phyloP scores from a whole-genome alignment of 23 tunicate genomes.

The Halocynthia roretzi region DNA sequence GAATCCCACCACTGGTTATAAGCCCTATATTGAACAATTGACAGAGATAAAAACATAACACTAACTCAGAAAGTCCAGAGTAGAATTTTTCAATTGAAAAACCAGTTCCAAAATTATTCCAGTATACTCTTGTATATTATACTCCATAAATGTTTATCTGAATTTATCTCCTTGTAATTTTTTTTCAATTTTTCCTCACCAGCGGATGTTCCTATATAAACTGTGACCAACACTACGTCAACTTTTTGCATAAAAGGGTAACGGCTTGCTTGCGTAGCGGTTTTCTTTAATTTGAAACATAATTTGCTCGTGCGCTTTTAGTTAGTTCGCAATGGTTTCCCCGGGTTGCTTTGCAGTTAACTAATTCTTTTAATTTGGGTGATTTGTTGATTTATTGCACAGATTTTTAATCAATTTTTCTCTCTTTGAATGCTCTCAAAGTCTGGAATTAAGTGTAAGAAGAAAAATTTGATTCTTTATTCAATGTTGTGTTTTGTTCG shows the following conservation, averaged over 20 bases:
- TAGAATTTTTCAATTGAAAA: too few species aligned
- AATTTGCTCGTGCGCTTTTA: neutral
- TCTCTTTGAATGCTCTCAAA: neutral
- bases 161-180: neutral
- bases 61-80: too few species aligned
- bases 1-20: too few species aligned
- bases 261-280: neutral
- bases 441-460: conserved; percentile 14
- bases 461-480: too few species aligned
- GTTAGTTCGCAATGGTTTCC: too few species aligned
- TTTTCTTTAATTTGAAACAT: neutral
- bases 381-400: neutral
- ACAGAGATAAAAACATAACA: too few species aligned
- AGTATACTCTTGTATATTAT: too few species aligned
- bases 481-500: neutral
- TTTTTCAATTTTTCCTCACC: neutral
- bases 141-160: too few species aligned
- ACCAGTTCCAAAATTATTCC: too few species aligned
- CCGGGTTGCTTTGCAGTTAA: too few species aligned
- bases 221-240: too few species aligned
- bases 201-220: conserved; percentile 6
- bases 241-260: neutral
- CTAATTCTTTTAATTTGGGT: neutral
- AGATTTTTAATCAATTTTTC: neutral
- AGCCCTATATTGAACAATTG: too few species aligned